Conservation (phyloP, 2,888 invertebrate genomes). For the Azorinus chamasolen region DNA sequence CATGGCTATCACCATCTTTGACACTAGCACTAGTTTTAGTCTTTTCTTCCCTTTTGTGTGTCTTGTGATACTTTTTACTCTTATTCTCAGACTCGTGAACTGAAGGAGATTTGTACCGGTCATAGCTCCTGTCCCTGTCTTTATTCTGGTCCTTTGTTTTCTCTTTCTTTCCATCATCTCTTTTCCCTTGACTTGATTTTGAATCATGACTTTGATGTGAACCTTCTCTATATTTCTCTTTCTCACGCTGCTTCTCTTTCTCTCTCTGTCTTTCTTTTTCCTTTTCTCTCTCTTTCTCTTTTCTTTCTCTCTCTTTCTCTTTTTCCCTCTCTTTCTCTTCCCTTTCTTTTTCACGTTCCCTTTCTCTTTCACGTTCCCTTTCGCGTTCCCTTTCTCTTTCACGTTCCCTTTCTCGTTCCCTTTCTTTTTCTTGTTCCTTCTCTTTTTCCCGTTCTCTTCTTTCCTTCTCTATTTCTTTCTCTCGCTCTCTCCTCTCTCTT, state of each 20-base stretch:
- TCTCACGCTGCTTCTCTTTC: slow-evolving; percentile 26
- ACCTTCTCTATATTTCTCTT: slow-evolving; percentile 21
- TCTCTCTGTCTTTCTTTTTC: slow-evolving; percentile 20
- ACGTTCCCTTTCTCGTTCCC: slow-evolving; percentile 22
- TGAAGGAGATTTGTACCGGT: too few species aligned
- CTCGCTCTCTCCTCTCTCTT: slow-evolving; percentile 47
- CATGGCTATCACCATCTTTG: background rate
- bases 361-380: slow-evolving; percentile 26
- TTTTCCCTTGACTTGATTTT: background rate
- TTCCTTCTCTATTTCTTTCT: slow-evolving; percentile 34
- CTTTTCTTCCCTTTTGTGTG: slow-evolving; percentile 9
- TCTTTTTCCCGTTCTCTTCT: slow-evolving; percentile 30
- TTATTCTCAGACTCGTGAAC: too few species aligned
- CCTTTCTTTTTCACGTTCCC: slow-evolving; percentile 33
- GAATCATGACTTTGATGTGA: background rate
- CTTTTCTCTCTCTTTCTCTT: slow-evolving; percentile 28
- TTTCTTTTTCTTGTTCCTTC: slow-evolving; percentile 21
- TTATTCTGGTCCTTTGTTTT: background rate
- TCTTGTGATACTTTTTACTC: background rate
- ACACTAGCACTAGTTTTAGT: background rate
- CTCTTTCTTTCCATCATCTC: background rate
- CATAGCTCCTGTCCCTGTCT: background rate
- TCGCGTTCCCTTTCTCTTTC: slow-evolving; percentile 35
- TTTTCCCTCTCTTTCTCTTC: slow-evolving; percentile 20
- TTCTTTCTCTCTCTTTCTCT: slow-evolving; percentile 27